Conservation (phyloP, 1,140 invertebrate genomes). For the Diabrotica virgifera region DNA sequence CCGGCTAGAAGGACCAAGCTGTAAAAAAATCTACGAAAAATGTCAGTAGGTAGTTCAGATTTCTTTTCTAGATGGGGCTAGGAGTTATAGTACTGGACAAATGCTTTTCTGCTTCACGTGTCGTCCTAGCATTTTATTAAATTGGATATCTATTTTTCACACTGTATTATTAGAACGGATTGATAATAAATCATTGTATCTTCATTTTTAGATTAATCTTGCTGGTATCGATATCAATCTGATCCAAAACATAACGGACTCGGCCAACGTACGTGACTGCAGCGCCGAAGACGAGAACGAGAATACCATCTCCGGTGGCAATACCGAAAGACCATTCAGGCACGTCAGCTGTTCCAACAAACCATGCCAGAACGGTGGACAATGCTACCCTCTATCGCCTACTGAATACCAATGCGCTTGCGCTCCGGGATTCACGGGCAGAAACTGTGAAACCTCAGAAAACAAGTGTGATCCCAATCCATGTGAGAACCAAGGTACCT, state of each 20-base stretch:
- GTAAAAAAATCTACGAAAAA: too few species aligned
- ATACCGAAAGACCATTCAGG: constrained; percentile 22
- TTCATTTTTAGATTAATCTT: constrained; percentile 58
- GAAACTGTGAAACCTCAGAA: constrained; percentile 62
- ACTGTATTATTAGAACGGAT: too few species aligned
- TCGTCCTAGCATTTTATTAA: too few species aligned
- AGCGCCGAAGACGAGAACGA: constrained; percentile 28
- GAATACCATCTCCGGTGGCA: constrained; percentile 28
- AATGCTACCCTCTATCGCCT: constrained; percentile 50
- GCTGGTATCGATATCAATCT: constrained; percentile 61
- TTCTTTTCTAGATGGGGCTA: too few species aligned
- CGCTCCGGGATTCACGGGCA: constrained; percentile 54
- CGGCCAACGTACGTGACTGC: constrained; percentile 75
- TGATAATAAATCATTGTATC: not conserved
- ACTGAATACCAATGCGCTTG: constrained; percentile 57
- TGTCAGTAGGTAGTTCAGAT: too few species aligned
- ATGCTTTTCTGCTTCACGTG: too few species aligned
- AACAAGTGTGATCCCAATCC: constrained; percentile 65
- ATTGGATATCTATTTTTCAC: too few species aligned
- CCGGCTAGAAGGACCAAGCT: too few species aligned
- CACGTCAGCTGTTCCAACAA: constrained; percentile 51
- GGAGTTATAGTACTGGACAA: too few species aligned
- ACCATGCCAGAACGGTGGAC: constrained; percentile 59
- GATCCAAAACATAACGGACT: constrained; percentile 64
- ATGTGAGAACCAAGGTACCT: constrained; percentile 79